Evolutionary conservation across 2,797 vertebrate species (phyloP).

Genomic region (Etheostoma nigrum): DNA sequence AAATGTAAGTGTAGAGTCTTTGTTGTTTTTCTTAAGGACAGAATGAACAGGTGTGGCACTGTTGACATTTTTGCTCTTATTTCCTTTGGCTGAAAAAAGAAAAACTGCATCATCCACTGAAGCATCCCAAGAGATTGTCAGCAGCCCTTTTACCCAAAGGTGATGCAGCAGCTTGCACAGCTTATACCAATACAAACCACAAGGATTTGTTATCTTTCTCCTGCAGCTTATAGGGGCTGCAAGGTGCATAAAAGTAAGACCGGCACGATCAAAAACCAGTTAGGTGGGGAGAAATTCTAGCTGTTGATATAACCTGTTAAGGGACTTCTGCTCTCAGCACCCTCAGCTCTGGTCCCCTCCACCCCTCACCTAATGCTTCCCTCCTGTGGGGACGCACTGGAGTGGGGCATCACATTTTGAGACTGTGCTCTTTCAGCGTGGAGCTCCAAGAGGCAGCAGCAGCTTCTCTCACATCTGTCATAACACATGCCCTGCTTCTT

Average conservation of each 20-base stretch:
- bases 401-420: slow-evolving; percentile 35
- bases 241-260: slow-evolving; percentile 54
- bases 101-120: slow-evolving; percentile 35
- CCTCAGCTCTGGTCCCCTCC: slow-evolving; percentile 16
- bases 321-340: slow-evolving; percentile 27
- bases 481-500: slow-evolving; percentile 7
- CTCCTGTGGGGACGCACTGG: neutral
- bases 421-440: slow-evolving; percentile 9
- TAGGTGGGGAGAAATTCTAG: slow-evolving; percentile 41
- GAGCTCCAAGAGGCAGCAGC: slow-evolving; percentile 23
- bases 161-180: slow-evolving; percentile 25
- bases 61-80: slow-evolving; percentile 37
- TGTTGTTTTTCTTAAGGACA: neutral
- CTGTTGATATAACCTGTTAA: slow-evolving; percentile 43
- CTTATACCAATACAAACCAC: slow-evolving; percentile 28
- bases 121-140: slow-evolving; percentile 23
- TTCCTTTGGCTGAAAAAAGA: slow-evolving; percentile 5
- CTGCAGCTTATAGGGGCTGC: slow-evolving; percentile 37
- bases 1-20: neutral
- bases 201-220: slow-evolving; percentile 47
- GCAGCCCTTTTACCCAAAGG: slow-evolving; percentile 33
- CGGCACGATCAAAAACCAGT: slow-evolving; percentile 61
- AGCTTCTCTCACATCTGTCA: slow-evolving; percentile 10
- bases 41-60: slow-evolving; percentile 60
- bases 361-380: neutral